Conservation (phyloP, 2,888 invertebrate genomes). For the Lochmaea capreae region DNA sequence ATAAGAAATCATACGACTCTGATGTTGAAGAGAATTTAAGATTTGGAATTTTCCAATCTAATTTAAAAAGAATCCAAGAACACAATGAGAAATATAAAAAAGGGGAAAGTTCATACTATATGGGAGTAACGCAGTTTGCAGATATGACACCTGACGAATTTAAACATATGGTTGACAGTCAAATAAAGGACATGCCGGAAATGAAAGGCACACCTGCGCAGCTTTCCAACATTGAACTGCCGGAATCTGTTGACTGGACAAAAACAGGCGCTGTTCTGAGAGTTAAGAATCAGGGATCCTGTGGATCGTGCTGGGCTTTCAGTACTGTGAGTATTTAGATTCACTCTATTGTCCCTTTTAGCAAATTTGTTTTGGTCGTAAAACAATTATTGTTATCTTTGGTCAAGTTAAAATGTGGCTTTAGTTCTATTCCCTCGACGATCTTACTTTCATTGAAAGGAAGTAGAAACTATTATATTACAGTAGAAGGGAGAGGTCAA, state of each 20-base stretch:
- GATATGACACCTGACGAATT: constrained; percentile 19
- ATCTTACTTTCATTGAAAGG: no score
- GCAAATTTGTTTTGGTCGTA: no score
- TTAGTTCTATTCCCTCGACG: no score
- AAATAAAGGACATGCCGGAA: neutral
- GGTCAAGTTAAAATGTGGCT: no score
- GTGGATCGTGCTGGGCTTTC: constrained; percentile 77
- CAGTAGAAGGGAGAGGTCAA: no score
- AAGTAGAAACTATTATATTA: no score
- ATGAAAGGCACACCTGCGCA: neutral
- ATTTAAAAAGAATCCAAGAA: constrained; percentile 18
- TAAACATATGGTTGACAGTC: neutral
- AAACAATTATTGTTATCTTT: no score
- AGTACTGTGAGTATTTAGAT: constrained; percentile 65
- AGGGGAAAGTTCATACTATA: constrained; percentile 9
- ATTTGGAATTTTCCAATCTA: constrained; percentile 12
- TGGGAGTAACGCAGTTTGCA: constrained; percentile 24
- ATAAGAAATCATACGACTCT: constrained; percentile 10
- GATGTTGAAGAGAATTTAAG: constrained; percentile 8
- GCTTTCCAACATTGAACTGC: constrained; percentile 48
- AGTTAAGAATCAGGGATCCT: constrained; percentile 69
- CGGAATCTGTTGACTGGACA: constrained; percentile 68
- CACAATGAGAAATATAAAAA: constrained; percentile 18
- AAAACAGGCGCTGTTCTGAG: constrained; percentile 68
- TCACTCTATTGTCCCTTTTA: no score